Evolutionary conservation across 2,113 vertebrate species (phyloP), one percentile per base, ranked within the genome.

Genomic region (Ciconia stormi): DNA sequence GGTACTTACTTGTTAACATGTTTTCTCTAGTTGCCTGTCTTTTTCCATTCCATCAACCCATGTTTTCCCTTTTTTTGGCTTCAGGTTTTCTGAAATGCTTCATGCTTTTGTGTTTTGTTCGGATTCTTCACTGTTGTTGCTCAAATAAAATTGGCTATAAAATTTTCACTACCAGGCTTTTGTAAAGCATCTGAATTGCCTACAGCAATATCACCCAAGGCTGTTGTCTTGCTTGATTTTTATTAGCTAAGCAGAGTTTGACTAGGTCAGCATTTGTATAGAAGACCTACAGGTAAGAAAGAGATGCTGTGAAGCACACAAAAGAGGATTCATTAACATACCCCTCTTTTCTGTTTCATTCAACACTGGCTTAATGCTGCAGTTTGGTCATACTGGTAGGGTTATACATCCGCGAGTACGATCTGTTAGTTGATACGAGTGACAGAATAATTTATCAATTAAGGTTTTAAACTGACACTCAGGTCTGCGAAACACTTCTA

Each of bases 151-250:
- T 65, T 38, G 14, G 6, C 74, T 65, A 42, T 65, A 76, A 70
- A 65, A 70, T 42, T 65, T 89, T 74, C 38, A 49, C 50, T 70
- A 46, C 22, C 19, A 36, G 44, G 38, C 36, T 71, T 84, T 89
- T 70, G 74, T 69, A 59, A 76, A 89, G 44, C 30, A 34, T 53
- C 56, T 85, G 44, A 84, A 49, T 71, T 34, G 44, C 74, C 85
- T 53, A 22, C n/a, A 65, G 89, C 80, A 47, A 19, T 65, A 76
- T 53, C 69, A 71, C 85, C 56, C 69, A 81, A 76, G 30, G 69
- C 85, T 92, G 74, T 89, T 89, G 55, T 84, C 84, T 81, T 70
- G 44, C 73, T 76, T 80, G 67, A 21, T 91, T 91, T 83, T 91
- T 59, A 65, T 42, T 77, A 82, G 82, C 25, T 76, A 53, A 77